These are phyloP conservation scores for Benitochromis conjunctus DNA, from an alignment of 2,113 vertebrate genomes.

Conservation along the genomic window DNA sequence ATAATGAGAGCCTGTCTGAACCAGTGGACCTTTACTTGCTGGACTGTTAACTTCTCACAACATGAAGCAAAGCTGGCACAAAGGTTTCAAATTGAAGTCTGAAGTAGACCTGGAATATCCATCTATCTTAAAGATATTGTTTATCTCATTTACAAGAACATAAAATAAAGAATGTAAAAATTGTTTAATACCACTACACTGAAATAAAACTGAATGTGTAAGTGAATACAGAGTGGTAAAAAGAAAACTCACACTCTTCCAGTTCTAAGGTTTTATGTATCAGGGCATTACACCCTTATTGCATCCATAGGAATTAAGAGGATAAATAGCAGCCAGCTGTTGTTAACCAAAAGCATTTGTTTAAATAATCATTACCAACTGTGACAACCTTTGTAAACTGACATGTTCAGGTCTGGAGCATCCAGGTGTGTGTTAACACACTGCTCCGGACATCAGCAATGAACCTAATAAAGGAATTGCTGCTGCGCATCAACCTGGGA, in stretches of 20 bases:
- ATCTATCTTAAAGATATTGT: neutral
- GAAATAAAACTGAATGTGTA: neutral
- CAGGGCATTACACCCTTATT: neutral
- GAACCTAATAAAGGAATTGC: neutral
- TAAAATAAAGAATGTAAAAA: neutral
- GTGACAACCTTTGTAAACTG: neutral
- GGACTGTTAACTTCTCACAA: conserved; percentile 50
- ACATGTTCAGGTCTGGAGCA: neutral
- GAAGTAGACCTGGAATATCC: neutral
- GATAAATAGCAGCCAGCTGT: neutral
- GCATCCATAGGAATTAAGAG: neutral
- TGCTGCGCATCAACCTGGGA: neutral
- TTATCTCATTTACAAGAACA: neutral
- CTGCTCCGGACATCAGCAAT: neutral
- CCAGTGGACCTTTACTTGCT: conserved; percentile 20
- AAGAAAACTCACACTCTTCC: neutral
- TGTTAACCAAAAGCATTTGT: neutral
- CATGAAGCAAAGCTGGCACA: conserved; percentile 21
- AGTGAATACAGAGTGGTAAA: neutral
- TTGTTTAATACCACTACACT: neutral
- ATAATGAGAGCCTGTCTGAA: conserved; percentile 51
- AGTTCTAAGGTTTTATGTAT: neutral
- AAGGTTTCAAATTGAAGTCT: conserved; percentile 36
- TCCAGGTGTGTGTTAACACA: neutral
- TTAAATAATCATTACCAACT: neutral